Evolutionary conservation across 1,140 invertebrate genomes (phyloP).

Genomic region (Trichonephila inaurata): DNA sequence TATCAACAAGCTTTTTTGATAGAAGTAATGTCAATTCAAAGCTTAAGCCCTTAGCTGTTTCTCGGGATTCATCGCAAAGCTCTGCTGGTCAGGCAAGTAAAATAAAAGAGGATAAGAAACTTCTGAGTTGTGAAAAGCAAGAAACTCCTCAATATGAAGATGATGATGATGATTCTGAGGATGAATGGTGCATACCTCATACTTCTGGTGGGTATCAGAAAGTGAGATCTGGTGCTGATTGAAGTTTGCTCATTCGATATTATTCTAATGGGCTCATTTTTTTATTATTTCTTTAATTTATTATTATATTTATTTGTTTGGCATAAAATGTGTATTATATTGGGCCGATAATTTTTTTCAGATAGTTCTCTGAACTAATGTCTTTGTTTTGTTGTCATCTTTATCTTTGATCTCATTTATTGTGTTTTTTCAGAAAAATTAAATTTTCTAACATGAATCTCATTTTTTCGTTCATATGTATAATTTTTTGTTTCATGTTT

Average conservation of each 20-base stretch:
- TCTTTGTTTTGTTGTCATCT: background rate
- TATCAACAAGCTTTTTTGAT: slow-evolving; percentile 47
- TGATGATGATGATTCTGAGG: slow-evolving; percentile 51
- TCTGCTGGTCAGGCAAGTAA: background rate
- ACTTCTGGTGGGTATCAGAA: slow-evolving; percentile 59
- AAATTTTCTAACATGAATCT: background rate
- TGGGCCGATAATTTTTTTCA: background rate
- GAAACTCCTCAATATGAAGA: slow-evolving; percentile 35
- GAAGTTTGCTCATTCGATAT: slow-evolving; percentile 12
- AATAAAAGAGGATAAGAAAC: slow-evolving; percentile 45
- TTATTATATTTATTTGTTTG: background rate
- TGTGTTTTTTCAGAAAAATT: background rate
- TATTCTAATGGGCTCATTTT: slow-evolving; percentile 8
- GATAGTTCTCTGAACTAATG: background rate
- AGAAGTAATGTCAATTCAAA: slow-evolving; percentile 5
- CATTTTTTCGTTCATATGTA: background rate
- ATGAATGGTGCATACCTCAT: slow-evolving; percentile 21
- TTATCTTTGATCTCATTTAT: background rate
- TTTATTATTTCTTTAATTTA: slow-evolving; percentile 16
- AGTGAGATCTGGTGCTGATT: slow-evolving; percentile 68
- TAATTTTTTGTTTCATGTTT: background rate
- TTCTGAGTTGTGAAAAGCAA: slow-evolving; percentile 17
- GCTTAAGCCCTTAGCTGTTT: background rate
- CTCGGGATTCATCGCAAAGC: slow-evolving; percentile 12
- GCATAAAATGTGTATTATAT: background rate